Conservation (phyloP, 2,797 vertebrate species). For the Sphaeramia orbicularis region DNA sequence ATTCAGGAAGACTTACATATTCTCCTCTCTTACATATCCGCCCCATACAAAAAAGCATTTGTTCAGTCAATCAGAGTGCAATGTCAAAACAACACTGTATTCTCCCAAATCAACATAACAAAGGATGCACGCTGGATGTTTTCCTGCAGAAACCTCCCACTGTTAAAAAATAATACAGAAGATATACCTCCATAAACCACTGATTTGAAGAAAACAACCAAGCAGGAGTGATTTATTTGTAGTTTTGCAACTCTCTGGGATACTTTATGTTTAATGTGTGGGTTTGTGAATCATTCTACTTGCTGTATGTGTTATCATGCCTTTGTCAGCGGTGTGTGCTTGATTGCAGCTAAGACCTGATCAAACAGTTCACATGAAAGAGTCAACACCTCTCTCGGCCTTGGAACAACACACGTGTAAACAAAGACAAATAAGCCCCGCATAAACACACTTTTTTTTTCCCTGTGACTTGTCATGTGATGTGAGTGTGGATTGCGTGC, state of each 20-base stretch:
- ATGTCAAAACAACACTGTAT: slow-evolving; percentile 58
- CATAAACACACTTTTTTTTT: slow-evolving; percentile 12
- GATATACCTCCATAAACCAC: slow-evolving; percentile 43
- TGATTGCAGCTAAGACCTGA: slow-evolving; percentile 72
- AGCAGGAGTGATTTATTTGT: slow-evolving; percentile 45
- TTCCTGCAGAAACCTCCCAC: slow-evolving; percentile 50
- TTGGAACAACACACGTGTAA: slow-evolving; percentile 61
- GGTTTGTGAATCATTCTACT: slow-evolving; percentile 6
- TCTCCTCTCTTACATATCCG: slow-evolving; percentile 44
- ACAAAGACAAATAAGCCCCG: slow-evolving; percentile 51
- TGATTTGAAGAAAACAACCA: slow-evolving; percentile 47
- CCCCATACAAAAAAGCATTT: slow-evolving; percentile 55
- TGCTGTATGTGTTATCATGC: slow-evolving; percentile 46
- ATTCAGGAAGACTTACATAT: slow-evolving; percentile 39
- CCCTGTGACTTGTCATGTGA: no score
- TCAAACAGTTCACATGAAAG: slow-evolving; percentile 73
- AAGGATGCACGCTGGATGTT: slow-evolving; percentile 40
- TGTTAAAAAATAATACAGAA: slow-evolving; percentile 60
- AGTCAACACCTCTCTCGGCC: slow-evolving; percentile 69
- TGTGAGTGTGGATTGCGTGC: background rate
- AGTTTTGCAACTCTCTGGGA: slow-evolving; percentile 45
- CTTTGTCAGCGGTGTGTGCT: slow-evolving; percentile 64
- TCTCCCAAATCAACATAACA: slow-evolving; percentile 51
- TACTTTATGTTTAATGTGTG: slow-evolving; percentile 41
- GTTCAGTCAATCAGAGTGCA: slow-evolving; percentile 51